phyloP scores from a whole-genome alignment of 1,140 invertebrate species.

The Chelonus insularis region DNA sequence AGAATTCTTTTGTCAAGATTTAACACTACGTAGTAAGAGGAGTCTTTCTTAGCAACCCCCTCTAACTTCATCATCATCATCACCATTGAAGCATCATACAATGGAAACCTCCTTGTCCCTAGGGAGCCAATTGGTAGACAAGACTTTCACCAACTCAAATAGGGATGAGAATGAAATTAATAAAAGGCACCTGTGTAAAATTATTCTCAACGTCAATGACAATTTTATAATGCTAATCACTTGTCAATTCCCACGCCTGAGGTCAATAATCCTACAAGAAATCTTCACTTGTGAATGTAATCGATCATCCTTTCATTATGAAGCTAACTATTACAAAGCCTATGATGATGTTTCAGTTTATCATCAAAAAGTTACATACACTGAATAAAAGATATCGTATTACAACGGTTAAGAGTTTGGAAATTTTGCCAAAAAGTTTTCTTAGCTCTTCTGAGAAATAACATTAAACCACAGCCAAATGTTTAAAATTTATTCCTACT shows the following conservation, averaged over 20 bases:
- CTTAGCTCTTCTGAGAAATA: not conserved
- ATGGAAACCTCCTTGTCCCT: not conserved
- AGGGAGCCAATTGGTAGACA: not conserved
- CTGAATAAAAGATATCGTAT: not conserved
- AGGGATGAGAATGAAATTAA: not conserved
- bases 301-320: not conserved
- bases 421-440: conserved; percentile 5
- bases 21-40: too few relatives aligned
- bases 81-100: not conserved
- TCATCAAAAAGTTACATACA: not conserved
- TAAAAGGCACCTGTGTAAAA: not conserved
- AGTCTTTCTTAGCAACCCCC: not conserved
- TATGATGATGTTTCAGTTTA: not conserved
- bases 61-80: not conserved
- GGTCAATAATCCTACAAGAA: not conserved
- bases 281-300: not conserved
- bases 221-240: conserved; percentile 3
- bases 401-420: not conserved
- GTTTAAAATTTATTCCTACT: not conserved
- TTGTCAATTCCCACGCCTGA: not conserved
- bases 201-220: not conserved
- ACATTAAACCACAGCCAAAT: not conserved
- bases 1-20: too few relatives aligned
- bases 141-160: conserved; percentile 1
- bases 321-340: not conserved